Evolutionary conservation across 2,113 vertebrate genomes (phyloP).

Genomic region (Boulengeromyrus knoepffleri): DNA sequence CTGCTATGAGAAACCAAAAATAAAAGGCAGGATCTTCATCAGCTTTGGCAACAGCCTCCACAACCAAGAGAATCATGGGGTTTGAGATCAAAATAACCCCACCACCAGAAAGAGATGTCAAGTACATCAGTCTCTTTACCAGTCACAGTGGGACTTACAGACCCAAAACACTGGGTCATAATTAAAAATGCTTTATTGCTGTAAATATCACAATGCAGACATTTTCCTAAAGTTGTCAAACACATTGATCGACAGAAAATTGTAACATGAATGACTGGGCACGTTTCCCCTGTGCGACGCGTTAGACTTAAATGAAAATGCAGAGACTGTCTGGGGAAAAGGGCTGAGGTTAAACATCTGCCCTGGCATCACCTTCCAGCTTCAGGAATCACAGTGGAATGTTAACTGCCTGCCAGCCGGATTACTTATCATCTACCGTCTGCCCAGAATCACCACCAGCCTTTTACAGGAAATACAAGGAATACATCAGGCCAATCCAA

Average conservation of each 20-base stretch:
- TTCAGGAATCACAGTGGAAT: background rate
- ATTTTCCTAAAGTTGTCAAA: background rate
- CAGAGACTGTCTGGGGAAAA: background rate
- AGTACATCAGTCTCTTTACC: background rate
- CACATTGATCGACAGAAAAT: background rate
- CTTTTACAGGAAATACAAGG: background rate
- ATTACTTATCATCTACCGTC: background rate
- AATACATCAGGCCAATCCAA: background rate
- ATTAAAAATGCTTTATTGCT: background rate
- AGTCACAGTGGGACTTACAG: background rate
- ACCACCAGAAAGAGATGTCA: background rate
- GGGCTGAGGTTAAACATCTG: background rate
- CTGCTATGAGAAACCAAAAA: background rate
- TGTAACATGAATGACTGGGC: background rate
- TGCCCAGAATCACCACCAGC: background rate
- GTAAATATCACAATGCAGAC: background rate
- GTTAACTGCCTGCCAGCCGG: background rate
- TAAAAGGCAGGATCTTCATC: background rate
- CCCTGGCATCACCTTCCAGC: background rate
- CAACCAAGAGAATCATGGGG: background rate
- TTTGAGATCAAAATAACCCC: background rate
- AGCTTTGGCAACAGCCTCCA: background rate
- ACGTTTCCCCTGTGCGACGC: background rate
- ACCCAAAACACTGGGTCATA: background rate
- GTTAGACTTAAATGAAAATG: background rate